Evolutionary conservation across 1,140 invertebrate genomes (phyloP), one percentile per base, ranked within the genome.

Genomic region (Linepithema humile): DNA sequence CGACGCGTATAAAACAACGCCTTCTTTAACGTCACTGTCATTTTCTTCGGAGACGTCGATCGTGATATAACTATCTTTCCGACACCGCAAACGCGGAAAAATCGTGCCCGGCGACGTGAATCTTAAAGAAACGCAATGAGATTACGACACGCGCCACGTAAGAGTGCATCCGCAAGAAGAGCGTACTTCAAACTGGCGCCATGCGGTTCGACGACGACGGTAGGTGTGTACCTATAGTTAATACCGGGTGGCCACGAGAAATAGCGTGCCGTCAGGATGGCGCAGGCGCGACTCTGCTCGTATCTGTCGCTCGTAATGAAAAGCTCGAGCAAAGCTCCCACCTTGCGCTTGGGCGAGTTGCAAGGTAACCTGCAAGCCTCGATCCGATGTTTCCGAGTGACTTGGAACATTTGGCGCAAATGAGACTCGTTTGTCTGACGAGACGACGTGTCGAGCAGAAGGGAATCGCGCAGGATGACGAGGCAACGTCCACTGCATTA

Each of bases 151-250:
- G 53, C 57, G 82, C 70, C 87, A 83, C 87, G 87, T 64, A 89
- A 90, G 91, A 93, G 91, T 94, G 92, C 93, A 94, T 90, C 87
- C 93, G 90, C 93, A 92, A 90, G 91, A 94, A 91, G 87, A 92
- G 93, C 92, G 91, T 92, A 91, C 92, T 94, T 93, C 91, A 94
- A 94, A 94, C 94, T 94, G 93, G 93, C 93, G 92, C 93, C 93
- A 94, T 89, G 92, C 91, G 91, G 88, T 80, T 53, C 62, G 92
- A 91, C 91, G 90, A 86, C 88, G 89, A 88, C 87, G 82, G 89
- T 92, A 92, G 92, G 91, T 87, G 87, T 83, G 87, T 85, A 84
- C 88, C 84, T 89, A 89, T 86, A 73, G 74, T 87, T 87, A 74
- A 72, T 86, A 88, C 90, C 89, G 88, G 86, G 86, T 90, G 87